phyloP scores from a whole-genome alignment of 1,140 invertebrate genomes.

The Mactra quadrangularis region DNA sequence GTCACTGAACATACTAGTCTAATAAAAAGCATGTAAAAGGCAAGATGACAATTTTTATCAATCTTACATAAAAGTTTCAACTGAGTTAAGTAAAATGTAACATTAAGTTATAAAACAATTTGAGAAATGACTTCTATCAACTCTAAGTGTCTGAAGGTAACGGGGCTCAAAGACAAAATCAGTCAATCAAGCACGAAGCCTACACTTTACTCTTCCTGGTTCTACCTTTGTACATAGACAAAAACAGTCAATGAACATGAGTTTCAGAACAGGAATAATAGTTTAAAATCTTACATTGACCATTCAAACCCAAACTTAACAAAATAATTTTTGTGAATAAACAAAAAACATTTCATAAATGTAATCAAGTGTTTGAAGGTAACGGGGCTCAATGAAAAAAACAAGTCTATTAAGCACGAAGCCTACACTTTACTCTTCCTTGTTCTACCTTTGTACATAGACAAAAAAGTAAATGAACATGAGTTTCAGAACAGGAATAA shows the following conservation, averaged over 20 bases:
- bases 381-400: conserved; percentile 51
- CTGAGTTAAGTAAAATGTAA: too few relatives aligned
- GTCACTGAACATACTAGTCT: too few relatives aligned
- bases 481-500: conserved; percentile 30
- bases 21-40: too few relatives aligned
- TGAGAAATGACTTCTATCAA: too few relatives aligned
- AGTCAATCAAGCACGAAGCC: conserved; percentile 56
- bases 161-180: conserved; percentile 51
- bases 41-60: too few relatives aligned
- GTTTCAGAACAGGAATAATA: too few relatives aligned
- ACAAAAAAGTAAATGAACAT: conserved; percentile 47
- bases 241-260: too few relatives aligned
- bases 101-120: too few relatives aligned
- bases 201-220: conserved; percentile 63
- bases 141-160: conserved; percentile 64
- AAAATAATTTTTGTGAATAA: conserved; percentile 64
- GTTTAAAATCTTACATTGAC: too few relatives aligned
- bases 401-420: conserved; percentile 56
- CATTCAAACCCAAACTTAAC: conserved; percentile 21
- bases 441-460: too few relatives aligned
- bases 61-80: too few relatives aligned
- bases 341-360: not conserved
- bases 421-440: conserved; percentile 63
- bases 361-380: too few relatives aligned
- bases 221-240: conserved; percentile 61